Conservation (phyloP, 2,797 vertebrate species). For the Paramormyrops hopkinsi region DNA sequence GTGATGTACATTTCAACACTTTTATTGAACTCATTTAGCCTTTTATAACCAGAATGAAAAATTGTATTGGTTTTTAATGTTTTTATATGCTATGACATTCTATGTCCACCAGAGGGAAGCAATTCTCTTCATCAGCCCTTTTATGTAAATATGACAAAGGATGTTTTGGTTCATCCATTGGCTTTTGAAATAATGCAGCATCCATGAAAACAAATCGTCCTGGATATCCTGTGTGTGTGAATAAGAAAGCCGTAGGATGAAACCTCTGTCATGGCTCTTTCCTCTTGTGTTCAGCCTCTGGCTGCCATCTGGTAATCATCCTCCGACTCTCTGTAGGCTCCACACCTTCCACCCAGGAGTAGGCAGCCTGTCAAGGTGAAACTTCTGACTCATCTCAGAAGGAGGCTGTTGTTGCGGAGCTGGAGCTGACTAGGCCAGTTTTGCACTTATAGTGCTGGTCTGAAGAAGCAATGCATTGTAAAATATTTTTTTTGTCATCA, state of each 20-base stretch:
- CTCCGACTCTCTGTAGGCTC: slow-evolving; percentile 31
- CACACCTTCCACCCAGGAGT: slow-evolving; percentile 35
- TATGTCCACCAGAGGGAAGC: background rate
- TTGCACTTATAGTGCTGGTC: background rate
- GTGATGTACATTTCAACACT: background rate
- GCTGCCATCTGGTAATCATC: slow-evolving; percentile 41
- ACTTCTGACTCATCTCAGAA: slow-evolving; percentile 30
- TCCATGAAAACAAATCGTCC: background rate
- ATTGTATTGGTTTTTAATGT: background rate
- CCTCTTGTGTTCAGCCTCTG: background rate
- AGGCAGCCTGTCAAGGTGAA: slow-evolving; percentile 48
- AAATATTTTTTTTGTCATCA: background rate
- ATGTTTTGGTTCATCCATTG: background rate
- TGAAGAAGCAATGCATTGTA: background rate
- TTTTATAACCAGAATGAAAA: background rate
- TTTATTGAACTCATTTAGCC: background rate
- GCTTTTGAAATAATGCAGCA: background rate
- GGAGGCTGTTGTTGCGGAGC: background rate
- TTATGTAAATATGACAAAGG: background rate
- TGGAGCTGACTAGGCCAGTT: background rate
- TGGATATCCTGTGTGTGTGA: background rate
- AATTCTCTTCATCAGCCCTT: background rate
- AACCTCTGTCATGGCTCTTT: slow-evolving; percentile 1
- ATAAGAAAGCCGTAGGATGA: background rate
- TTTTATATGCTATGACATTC: background rate